These are phyloP conservation scores for Limnodromus scolopaceus DNA, from an alignment of 2,797 vertebrate genomes.

Conservation along the genomic window DNA sequence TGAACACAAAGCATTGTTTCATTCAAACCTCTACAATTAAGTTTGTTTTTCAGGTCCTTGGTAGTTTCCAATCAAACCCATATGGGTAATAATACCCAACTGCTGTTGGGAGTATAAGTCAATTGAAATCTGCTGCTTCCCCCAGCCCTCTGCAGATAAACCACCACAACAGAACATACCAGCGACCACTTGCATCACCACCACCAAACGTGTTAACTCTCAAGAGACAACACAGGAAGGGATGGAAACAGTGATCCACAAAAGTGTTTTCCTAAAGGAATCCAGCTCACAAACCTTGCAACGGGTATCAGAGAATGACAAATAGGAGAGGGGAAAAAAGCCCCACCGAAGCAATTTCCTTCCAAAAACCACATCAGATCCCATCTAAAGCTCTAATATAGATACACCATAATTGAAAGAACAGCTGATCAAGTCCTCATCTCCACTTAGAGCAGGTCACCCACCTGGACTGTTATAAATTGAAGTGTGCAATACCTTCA, in stretches of 20 bases:
- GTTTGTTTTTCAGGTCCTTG: neutral
- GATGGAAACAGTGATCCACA: neutral
- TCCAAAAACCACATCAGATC: neutral
- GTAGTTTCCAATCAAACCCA: neutral
- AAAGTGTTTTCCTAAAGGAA: neutral
- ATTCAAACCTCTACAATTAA: neutral
- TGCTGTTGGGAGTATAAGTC: too few species aligned
- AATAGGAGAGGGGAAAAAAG: rapidly evolving
- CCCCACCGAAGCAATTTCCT: neutral
- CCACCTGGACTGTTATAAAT: neutral
- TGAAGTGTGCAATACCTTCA: neutral
- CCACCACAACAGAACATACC: neutral
- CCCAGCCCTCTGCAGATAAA: neutral
- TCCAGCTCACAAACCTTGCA: neutral
- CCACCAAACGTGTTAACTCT: rapidly evolving
- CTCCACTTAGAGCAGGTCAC: neutral
- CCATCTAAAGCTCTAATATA: neutral
- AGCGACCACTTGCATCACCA: rapidly evolving
- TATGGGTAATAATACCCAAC: neutral
- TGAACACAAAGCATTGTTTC: neutral
- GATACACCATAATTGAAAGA: neutral
- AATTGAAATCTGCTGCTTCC: neutral
- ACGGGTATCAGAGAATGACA: neutral
- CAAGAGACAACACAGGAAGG: neutral
- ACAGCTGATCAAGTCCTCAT: neutral